These are phyloP conservation scores for Drosophila pseudoananassae DNA, from an alignment of 1,140 invertebrate species.

Conservation along the genomic window DNA sequence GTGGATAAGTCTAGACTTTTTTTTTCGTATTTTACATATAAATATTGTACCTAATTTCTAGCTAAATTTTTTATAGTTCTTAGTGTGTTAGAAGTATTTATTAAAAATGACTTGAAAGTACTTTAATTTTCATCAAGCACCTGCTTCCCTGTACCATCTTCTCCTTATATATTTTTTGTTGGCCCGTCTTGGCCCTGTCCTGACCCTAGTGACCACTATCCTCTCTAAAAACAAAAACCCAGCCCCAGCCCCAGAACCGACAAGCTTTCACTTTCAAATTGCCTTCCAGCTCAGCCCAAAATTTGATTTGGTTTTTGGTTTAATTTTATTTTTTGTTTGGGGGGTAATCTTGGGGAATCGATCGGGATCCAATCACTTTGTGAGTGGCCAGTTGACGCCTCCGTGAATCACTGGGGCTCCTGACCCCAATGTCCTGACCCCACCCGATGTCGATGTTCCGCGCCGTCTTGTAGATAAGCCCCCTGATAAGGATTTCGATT, in stretches of 20 bases:
- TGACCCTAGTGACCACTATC: not conserved
- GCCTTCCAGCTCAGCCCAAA: not conserved
- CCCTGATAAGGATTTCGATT: conserved; percentile 56
- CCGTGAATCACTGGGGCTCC: conserved; percentile 16
- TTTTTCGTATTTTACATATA: too few relatives aligned
- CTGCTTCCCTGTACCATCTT: too few relatives aligned
- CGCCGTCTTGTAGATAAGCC: conserved; percentile 45
- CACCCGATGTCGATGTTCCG: conserved; percentile 5
- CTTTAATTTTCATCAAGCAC: too few relatives aligned
- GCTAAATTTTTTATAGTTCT: too few relatives aligned
- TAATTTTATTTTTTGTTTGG: not conserved
- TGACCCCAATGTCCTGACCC: conserved; percentile 26
- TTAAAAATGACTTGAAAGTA: too few relatives aligned
- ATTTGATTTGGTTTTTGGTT: not conserved
- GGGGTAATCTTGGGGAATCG: conserved; percentile 13
- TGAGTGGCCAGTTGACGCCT: conserved; percentile 74
- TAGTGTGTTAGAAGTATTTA: too few relatives aligned
- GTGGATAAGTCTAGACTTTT: too few relatives aligned
- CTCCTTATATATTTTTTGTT: not conserved
- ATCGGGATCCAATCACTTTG: conserved; percentile 63
- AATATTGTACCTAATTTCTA: too few relatives aligned
- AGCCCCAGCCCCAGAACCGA: conserved; percentile 31
- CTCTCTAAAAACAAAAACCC: conserved; percentile 26
- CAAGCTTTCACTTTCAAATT: conserved; percentile 63
- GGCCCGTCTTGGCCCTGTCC: not conserved